Base-by-base conservation (phyloP, 2,888 invertebrate species). In the Allophyes oxyacanthae region DNA sequence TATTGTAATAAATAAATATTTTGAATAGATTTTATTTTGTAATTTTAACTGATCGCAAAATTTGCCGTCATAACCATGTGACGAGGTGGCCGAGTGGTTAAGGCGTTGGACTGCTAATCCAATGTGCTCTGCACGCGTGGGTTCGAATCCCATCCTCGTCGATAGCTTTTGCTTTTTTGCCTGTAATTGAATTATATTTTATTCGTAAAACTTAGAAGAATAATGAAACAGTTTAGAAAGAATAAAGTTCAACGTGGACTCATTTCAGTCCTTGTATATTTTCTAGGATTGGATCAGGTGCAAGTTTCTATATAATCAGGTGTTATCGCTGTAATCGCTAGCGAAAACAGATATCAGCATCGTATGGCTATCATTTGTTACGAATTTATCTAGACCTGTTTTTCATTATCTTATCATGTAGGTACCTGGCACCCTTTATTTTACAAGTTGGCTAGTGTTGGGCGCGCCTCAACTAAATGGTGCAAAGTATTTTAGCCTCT, bases 61-160 rank as follows among this genome's bases (percentile, higher is more conserved):
- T 91, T 91, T 75, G 53, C 4, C 1, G 0, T 0, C 0, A 0
- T 0, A 0, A 0, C 0, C 64, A 89, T 72, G 82, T 72, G 96
- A 96, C 96, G 96, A 96, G 96, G 96, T 96, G 96, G 96, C 96
- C 96, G 96, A 96, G 96, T 96, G 96, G 96, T 96, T 96, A 96
- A 96, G 96, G 96, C 96, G 96, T 96, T 96, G 96, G 96, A 96
- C 96, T 96, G 96, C 96, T 96, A 96, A 96, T 96, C 96, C 96
- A 96, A 96, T 96, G 96, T 96, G 96, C 96, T 96, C 96, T 96
- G 96, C 96, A 96, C 96, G 96, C 96, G 96, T 96, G 96, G 96
- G 96, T 96, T 96, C 96, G 96, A 96, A 96, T 96, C 96, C 96
- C 96, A 96, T 96, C 96, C 96, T 96, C 96, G 96, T 96, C 96